Percentiles rank a stretch among this genome's conserved stretches.
phyloP scores from a whole-genome alignment of 2,797 vertebrate species.

The Myiotriccus ornatus region DNA sequence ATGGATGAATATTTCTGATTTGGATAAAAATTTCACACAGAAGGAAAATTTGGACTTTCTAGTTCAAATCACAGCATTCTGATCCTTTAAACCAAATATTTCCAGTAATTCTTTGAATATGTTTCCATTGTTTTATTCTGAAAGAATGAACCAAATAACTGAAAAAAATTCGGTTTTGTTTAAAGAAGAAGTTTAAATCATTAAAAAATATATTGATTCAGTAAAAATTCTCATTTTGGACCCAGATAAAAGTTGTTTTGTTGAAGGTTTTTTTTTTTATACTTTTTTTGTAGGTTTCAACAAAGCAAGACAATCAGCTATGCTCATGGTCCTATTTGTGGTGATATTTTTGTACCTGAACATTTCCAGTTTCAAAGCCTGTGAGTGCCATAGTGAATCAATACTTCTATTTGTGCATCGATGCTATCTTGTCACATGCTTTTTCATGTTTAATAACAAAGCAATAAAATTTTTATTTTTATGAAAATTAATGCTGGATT shows the following conservation, averaged over 20 bases:
- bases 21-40: background rate
- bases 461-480: background rate
- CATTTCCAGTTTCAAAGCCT: background rate
- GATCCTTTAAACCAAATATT: background rate
- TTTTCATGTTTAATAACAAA: background rate
- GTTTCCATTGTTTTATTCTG: background rate
- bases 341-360: background rate
- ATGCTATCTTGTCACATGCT: background rate
- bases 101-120: background rate
- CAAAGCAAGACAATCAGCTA: background rate
- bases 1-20: background rate
- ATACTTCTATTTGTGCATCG: background rate
- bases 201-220: background rate
- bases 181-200: background rate
- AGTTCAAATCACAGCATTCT: background rate
- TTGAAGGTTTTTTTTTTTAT: too few species aligned
- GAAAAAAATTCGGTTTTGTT: background rate
- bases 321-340: background rate
- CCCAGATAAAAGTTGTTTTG: background rate
- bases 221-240: background rate
- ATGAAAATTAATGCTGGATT: background rate
- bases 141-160: background rate
- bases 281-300: background rate
- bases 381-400: background rate
- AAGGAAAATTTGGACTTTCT: background rate